Percentiles rank a stretch among this genome's conserved stretches.
phyloP scores from a whole-genome alignment of 2,113 vertebrate species.

The Sminthopsis crassicaudata region DNA sequence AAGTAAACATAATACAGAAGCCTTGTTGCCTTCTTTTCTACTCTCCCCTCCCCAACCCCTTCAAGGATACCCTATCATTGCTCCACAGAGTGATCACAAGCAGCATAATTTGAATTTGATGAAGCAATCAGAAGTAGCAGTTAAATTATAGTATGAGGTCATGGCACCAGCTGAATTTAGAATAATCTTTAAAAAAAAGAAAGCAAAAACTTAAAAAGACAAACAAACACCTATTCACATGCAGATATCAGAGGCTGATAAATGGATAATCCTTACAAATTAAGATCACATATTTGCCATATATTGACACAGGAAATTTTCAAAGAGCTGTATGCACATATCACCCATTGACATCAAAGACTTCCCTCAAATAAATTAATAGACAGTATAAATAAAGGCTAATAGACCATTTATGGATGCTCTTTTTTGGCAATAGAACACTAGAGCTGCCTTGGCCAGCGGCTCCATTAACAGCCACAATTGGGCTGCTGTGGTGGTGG shows the following conservation, averaged over 20 bases:
- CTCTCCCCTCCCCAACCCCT: neutral
- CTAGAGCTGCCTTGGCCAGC: constrained; percentile 66
- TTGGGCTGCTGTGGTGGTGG: constrained; percentile 92
- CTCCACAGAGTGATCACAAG: constrained; percentile 42
- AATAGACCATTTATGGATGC: constrained; percentile 83
- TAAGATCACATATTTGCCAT: constrained; percentile 64
- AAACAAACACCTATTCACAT: constrained; percentile 73
- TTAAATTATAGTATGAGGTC: constrained; percentile 61
- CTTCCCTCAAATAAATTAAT: constrained; percentile 73
- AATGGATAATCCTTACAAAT: constrained; percentile 68
- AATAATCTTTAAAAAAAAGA: constrained; percentile 56
- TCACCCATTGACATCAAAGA: constrained; percentile 73
- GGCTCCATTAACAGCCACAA: constrained; percentile 92
- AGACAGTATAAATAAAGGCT: constrained; percentile 83
- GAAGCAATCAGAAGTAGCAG: constrained; percentile 46
- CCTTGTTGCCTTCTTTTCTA: constrained; percentile 27
- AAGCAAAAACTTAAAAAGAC: constrained; percentile 52
- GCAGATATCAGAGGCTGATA: constrained; percentile 77
- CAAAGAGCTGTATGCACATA: constrained; percentile 49
- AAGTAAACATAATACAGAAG: constrained; percentile 35
- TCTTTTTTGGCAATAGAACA: constrained; percentile 82
- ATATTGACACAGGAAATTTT: constrained; percentile 48
- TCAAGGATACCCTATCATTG: neutral
- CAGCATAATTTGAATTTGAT: constrained; percentile 46
- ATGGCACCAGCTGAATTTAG: constrained; percentile 76